Evolutionary conservation across 2,888 invertebrate genomes (phyloP).

Genomic region (Aphelenchoides bicaudatus): DNA sequence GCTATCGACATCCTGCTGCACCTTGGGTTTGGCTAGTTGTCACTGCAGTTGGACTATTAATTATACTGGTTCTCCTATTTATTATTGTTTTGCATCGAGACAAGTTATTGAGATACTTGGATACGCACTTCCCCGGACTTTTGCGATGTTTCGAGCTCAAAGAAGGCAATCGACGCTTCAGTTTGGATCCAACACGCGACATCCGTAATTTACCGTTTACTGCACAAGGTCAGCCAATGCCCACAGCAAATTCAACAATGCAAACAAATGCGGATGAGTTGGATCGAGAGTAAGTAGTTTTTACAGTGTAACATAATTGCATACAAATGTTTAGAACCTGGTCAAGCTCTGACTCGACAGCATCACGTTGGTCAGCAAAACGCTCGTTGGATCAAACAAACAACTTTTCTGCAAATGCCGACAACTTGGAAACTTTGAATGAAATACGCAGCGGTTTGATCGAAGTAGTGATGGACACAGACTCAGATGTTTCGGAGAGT

Average conservation of each 20-base stretch:
- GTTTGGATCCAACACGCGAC: slow-evolving; percentile 18
- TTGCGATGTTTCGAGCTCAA: slow-evolving; percentile 14
- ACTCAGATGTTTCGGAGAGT: neutral
- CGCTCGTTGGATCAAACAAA: neutral
- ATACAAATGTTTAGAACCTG: too few species aligned
- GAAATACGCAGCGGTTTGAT: slow-evolving; percentile 6
- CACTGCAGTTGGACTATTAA: neutral
- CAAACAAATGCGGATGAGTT: neutral
- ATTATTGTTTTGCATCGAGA: slow-evolving; percentile 8
- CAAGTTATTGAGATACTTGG: neutral
- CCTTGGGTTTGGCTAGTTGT: slow-evolving; percentile 19
- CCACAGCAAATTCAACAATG: neutral
- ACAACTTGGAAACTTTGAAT: slow-evolving; percentile 9
- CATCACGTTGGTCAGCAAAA: slow-evolving; percentile 3
- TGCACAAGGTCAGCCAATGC: neutral
- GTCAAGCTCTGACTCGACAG: neutral
- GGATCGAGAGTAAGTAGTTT: too few species aligned
- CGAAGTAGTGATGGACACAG: slow-evolving; percentile 15
- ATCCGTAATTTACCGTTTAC: slow-evolving; percentile 8
- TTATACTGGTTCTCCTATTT: neutral
- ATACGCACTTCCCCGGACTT: neutral
- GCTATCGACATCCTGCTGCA: neutral
- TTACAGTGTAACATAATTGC: too few species aligned
- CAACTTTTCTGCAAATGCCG: neutral
- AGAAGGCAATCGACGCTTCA: slow-evolving; percentile 12